Conservation (phyloP, 2,888 invertebrate species). For the Nyleta sp. region DNA sequence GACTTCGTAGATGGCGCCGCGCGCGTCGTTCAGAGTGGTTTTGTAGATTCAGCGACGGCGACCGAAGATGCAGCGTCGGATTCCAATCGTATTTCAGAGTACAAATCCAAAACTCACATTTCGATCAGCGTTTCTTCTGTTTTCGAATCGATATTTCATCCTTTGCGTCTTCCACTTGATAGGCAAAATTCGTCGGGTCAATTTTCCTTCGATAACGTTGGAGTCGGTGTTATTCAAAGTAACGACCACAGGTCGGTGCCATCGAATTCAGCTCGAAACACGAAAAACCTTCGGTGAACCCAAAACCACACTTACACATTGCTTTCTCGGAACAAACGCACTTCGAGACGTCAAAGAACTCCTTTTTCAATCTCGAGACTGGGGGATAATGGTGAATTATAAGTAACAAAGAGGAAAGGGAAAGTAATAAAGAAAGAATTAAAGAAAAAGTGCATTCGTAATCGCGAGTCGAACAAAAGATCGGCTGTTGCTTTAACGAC, state of each 20-base stretch:
- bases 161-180: slow-evolving; percentile 38
- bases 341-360: background rate
- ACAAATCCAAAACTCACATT: slow-evolving; percentile 10
- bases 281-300: no score
- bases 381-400: slow-evolving; percentile 52
- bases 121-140: slow-evolving; percentile 9
- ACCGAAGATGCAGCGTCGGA: background rate
- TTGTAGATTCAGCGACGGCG: no score
- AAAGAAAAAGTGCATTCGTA: slow-evolving; percentile 41
- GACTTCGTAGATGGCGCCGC: background rate
- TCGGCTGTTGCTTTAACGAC: slow-evolving; percentile 78
- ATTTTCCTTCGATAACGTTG: background rate
- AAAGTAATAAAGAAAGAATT: slow-evolving; percentile 7
- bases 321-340: slow-evolving; percentile 6
- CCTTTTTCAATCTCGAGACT: slow-evolving; percentile 16
- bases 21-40: slow-evolving; percentile 21
- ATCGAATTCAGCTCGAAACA: no score
- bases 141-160: slow-evolving; percentile 12
- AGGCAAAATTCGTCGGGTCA: slow-evolving; percentile 8
- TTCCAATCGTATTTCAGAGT: slow-evolving; percentile 28
- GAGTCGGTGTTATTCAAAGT: no score
- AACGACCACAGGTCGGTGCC: no score
- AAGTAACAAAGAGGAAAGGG: background rate
- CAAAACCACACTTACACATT: background rate
- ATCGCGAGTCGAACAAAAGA: slow-evolving; percentile 70